Percentiles rank a stretch among this genome's conserved stretches.
Evolutionary conservation across 2,113 vertebrate genomes (phyloP).

Genomic region (Rhipidura dahli): DNA sequence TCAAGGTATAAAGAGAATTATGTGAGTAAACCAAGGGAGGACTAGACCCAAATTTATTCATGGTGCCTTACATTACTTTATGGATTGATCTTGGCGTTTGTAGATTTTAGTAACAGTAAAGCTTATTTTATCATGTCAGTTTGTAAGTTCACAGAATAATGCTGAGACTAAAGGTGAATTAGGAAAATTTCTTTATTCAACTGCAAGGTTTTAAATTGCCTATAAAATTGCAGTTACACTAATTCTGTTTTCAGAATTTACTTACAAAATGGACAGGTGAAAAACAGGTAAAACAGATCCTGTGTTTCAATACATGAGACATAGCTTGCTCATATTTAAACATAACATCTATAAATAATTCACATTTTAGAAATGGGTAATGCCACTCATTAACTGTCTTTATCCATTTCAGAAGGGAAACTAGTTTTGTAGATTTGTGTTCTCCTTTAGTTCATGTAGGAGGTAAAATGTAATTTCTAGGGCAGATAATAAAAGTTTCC

Average conservation of each 20-base stretch:
- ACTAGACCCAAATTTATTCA: not conserved
- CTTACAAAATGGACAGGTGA: not conserved
- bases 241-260: not conserved
- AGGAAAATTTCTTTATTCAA: not conserved
- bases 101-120: not conserved
- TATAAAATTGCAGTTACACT: not conserved
- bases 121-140: not conserved
- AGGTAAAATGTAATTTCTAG: not conserved
- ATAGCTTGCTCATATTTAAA: not conserved
- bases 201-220: not conserved
- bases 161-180: not conserved
- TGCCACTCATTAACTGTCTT: not conserved
- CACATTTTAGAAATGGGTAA: not conserved
- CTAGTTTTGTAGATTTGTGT: not conserved
- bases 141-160: not conserved
- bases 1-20: not conserved
- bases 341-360: not conserved
- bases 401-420: not conserved
- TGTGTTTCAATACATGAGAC: not conserved
- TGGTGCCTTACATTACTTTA: not conserved
- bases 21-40: not conserved
- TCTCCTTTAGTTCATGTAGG: not conserved
- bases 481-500: not conserved
- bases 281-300: not conserved
- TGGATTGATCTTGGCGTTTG: not conserved